phyloP scores from a whole-genome alignment of 2,888 invertebrate genomes.

The Cartodere bifasciata region DNA sequence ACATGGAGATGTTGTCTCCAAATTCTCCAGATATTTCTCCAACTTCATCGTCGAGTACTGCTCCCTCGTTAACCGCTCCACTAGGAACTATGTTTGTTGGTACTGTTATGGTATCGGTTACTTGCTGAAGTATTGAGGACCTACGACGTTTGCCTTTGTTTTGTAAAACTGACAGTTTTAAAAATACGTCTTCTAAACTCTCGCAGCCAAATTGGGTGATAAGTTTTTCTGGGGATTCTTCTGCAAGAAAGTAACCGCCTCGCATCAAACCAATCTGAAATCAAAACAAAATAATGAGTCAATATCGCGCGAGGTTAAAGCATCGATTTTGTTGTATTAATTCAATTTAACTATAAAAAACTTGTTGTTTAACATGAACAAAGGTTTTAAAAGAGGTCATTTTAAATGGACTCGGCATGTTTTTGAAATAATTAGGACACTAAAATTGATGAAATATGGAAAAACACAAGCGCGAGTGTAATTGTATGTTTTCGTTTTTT shows the following conservation, averaged over 20 bases:
- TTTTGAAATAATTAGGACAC: no score
- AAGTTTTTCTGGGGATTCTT: conserved; percentile 62
- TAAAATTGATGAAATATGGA: no score
- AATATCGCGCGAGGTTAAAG: no score
- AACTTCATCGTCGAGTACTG: conserved; percentile 50
- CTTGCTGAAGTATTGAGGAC: conserved; percentile 67
- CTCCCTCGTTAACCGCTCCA: conserved; percentile 48
- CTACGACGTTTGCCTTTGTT: conserved; percentile 69
- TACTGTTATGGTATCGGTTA: conserved; percentile 53
- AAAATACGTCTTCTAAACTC: conserved; percentile 68
- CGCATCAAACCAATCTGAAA: conserved; percentile 72
- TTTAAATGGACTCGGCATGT: no score
- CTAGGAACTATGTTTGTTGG: conserved; percentile 53
- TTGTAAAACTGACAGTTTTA: conserved; percentile 67
- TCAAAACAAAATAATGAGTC: no score
- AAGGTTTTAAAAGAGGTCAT: no score
- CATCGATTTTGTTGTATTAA: no score
- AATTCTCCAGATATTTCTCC: conserved; percentile 78
- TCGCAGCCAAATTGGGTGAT: conserved; percentile 59
- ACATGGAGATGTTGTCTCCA: conserved; percentile 72
- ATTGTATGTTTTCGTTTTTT: no score
- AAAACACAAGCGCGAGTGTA: no score
- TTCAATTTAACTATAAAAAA: no score
- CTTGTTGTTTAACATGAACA: no score
- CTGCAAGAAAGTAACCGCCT: conserved; percentile 73